Conservation (phyloP, 2,797 vertebrate genomes). For the Poeciliopsis gracilis region DNA sequence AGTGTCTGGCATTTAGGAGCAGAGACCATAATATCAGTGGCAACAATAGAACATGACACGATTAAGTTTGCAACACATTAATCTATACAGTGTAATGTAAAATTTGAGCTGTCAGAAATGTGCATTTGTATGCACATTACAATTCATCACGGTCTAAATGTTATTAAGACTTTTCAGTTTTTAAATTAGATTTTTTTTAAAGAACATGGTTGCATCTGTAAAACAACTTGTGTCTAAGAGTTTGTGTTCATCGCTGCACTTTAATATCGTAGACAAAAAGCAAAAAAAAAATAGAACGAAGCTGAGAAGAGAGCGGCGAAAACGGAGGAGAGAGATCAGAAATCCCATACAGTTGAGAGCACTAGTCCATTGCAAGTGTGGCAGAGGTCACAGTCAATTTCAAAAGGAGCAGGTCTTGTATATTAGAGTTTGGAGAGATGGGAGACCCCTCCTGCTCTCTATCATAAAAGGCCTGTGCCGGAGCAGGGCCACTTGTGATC, state of each 20-base stretch:
- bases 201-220: slow-evolving; percentile 13
- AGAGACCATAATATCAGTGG: slow-evolving; percentile 59
- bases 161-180: slow-evolving; percentile 2
- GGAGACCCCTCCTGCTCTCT: slow-evolving; percentile 77
- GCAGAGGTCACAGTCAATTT: slow-evolving; percentile 85
- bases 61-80: slow-evolving; percentile 17
- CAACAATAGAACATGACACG: slow-evolving; percentile 51
- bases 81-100: slow-evolving; percentile 29
- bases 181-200: not conserved
- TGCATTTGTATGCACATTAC: slow-evolving; percentile 26
- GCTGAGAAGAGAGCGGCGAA: slow-evolving; percentile 72
- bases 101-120: slow-evolving; percentile 47
- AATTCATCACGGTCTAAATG: slow-evolving; percentile 51
- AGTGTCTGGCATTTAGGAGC: slow-evolving; percentile 76
- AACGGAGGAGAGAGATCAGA: slow-evolving; percentile 66
- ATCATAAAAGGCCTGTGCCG: slow-evolving; percentile 73
- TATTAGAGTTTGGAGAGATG: slow-evolving; percentile 79
- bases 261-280: slow-evolving; percentile 70
- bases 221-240: slow-evolving; percentile 38
- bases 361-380: slow-evolving; percentile 81
- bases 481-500: slow-evolving; percentile 79
- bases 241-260: slow-evolving; percentile 53
- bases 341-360: slow-evolving; percentile 78
- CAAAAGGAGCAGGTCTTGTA: slow-evolving; percentile 81
- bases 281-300: slow-evolving; percentile 50